Percentiles rank a stretch among this genome's conserved stretches.
phyloP scores from a whole-genome alignment of 2,797 vertebrate genomes.

The Myripristis jacobus region DNA sequence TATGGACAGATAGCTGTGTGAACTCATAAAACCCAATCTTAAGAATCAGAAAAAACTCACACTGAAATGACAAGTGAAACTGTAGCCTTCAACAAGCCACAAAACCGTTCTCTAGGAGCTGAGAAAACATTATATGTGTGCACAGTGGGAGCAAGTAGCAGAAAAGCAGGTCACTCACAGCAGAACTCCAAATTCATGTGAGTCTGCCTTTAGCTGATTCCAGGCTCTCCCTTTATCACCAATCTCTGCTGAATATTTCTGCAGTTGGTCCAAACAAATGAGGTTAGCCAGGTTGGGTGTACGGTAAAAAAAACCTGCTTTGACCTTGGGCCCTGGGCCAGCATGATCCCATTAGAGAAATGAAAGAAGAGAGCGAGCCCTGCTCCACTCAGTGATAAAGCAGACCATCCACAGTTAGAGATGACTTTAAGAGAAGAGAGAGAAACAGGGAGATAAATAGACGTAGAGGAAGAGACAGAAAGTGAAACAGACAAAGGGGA shows the following conservation, averaged over 20 bases:
- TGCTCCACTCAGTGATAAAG: slow-evolving; percentile 33
- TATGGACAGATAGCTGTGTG: background rate
- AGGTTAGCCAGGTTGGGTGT: slow-evolving; percentile 52
- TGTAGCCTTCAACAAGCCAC: background rate
- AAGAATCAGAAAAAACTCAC: background rate
- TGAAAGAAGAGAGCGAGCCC: slow-evolving; percentile 40
- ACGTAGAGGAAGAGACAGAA: background rate
- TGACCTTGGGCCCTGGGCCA: slow-evolving; percentile 66
- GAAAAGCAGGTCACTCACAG: background rate
- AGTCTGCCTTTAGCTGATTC: background rate
- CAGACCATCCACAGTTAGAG: slow-evolving; percentile 18
- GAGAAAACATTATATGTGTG: background rate
- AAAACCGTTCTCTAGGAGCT: background rate
- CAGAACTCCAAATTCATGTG: background rate
- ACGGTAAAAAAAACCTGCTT: slow-evolving; percentile 56
- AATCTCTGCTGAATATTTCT: slow-evolving; percentile 52
- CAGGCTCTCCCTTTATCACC: slow-evolving; percentile 9
- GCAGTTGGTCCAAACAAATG: slow-evolving; percentile 55
- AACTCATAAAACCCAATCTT: background rate
- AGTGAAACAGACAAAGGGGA: slow-evolving; percentile 5
- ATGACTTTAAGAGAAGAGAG: slow-evolving; percentile 15
- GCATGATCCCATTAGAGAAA: slow-evolving; percentile 64
- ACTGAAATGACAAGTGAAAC: background rate
- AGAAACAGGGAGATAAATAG: slow-evolving; percentile 1
- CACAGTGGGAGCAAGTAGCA: background rate